phyloP scores from a whole-genome alignment of 1,140 invertebrate species.

The Phocides pigmalion region DNA sequence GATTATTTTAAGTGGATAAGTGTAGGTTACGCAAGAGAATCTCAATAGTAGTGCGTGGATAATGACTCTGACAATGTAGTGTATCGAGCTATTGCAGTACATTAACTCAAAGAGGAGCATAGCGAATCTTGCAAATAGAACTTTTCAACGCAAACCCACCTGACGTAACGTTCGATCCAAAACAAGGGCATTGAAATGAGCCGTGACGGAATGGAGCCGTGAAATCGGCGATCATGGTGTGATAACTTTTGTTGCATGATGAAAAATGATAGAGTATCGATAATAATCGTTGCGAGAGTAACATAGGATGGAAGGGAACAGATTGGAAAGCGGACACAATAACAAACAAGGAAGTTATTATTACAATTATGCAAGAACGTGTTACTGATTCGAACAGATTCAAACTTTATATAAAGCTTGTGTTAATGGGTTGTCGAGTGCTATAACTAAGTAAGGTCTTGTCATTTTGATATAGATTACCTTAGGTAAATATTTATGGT shows the following conservation, averaged over 20 bases:
- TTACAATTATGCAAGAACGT: slow-evolving; percentile 33
- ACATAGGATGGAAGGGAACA: slow-evolving; percentile 22
- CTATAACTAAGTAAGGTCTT: background rate
- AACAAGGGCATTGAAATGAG: slow-evolving; percentile 51
- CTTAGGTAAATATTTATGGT: too few species aligned
- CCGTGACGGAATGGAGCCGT: slow-evolving; percentile 53
- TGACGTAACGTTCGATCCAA: slow-evolving; percentile 42
- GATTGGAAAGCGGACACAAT: slow-evolving; percentile 32
- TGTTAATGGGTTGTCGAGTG: background rate
- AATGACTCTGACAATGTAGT: slow-evolving; percentile 15
- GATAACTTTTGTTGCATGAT: slow-evolving; percentile 39
- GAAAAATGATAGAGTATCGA: slow-evolving; percentile 34
- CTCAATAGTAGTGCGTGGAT: slow-evolving; percentile 24
- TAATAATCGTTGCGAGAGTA: slow-evolving; percentile 29
- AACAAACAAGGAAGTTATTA: slow-evolving; percentile 36
- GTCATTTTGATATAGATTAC: too few species aligned
- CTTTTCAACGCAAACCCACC: slow-evolving; percentile 37
- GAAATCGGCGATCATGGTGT: slow-evolving; percentile 59
- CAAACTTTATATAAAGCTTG: background rate
- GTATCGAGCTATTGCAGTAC: slow-evolving; percentile 21
- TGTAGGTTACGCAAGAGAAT: slow-evolving; percentile 27
- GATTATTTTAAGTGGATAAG: slow-evolving; percentile 32
- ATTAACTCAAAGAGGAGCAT: slow-evolving; percentile 34
- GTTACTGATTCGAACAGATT: slow-evolving; percentile 9
- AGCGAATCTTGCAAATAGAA: slow-evolving; percentile 41